Conservation (phyloP, 2,888 invertebrate genomes). For the Epicampocera succincta region DNA sequence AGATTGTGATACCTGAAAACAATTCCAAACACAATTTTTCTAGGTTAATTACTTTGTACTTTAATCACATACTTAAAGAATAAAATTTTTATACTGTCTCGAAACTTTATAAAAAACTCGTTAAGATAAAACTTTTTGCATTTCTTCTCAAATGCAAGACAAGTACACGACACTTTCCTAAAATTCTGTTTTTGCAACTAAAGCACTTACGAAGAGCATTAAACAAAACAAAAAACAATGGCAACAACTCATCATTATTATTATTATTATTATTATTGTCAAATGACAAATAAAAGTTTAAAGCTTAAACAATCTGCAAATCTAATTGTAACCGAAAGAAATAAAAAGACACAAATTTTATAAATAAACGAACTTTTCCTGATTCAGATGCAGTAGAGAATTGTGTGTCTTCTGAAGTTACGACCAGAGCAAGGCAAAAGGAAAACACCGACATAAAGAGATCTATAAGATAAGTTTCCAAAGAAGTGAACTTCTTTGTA, state of each 20-base stretch:
- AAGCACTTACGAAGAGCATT: constrained; percentile 48
- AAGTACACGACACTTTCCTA: constrained; percentile 32
- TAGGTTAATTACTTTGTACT: constrained; percentile 64
- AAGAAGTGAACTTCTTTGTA: constrained; percentile 24
- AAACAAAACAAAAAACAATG: constrained; percentile 28
- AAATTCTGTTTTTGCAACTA: constrained; percentile 18
- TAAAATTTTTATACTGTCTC: constrained; percentile 60
- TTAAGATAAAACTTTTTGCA: constrained; percentile 60
- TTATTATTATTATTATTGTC: constrained; percentile 67
- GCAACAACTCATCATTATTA: constrained; percentile 52
- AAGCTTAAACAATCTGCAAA: constrained; percentile 69
- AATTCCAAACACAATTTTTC: constrained; percentile 39
- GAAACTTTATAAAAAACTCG: constrained; percentile 66
- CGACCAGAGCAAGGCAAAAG: constrained; percentile 44
- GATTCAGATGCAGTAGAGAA: neutral
- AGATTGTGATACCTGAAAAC: constrained; percentile 19
- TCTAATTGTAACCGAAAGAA: constrained; percentile 66
- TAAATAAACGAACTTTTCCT: neutral
- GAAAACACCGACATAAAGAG: constrained; percentile 56
- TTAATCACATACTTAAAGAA: constrained; percentile 29
- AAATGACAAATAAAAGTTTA: constrained; percentile 68
- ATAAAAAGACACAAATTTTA: constrained; percentile 39
- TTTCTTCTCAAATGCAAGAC: constrained; percentile 26
- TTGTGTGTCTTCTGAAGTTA: constrained; percentile 30
- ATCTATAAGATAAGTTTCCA: constrained; percentile 51